These are phyloP conservation scores for Enteromius paludinosus DNA, from an alignment of 2,797 vertebrate genomes.

Conservation along the genomic window DNA sequence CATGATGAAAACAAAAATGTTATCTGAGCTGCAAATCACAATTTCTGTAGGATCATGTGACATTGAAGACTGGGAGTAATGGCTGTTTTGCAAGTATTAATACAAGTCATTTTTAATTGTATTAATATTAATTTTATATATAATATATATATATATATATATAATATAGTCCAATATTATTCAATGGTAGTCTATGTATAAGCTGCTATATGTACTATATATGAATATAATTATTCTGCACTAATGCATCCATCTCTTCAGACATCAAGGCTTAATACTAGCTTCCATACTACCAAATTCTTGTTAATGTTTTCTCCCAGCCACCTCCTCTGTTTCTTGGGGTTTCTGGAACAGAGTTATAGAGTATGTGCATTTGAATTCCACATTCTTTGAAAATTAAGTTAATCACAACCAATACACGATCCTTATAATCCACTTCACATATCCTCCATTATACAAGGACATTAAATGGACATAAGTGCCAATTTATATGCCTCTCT, in stretches of 20 bases:
- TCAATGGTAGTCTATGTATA: neutral
- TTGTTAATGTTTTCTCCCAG: neutral
- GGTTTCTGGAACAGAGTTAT: neutral
- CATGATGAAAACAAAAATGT: neutral
- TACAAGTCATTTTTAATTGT: neutral
- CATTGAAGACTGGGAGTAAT: neutral
- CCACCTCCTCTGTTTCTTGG: neutral
- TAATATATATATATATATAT: too few relatives aligned
- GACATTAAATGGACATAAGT: conserved; percentile 1
- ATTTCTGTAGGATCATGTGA: neutral
- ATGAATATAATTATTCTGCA: neutral
- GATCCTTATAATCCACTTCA: conserved; percentile 14
- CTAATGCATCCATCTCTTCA: neutral
- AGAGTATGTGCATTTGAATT: conserved; percentile 2
- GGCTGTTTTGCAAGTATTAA: neutral
- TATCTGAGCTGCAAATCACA: neutral
- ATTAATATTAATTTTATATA: neutral
- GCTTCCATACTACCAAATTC: neutral
- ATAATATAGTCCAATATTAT: neutral
- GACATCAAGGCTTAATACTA: neutral
- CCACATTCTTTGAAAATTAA: conserved; percentile 7
- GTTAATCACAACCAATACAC: neutral
- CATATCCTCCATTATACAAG: neutral
- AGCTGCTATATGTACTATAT: neutral
- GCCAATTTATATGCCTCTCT: neutral